Base-by-base conservation (phyloP, 2,113 vertebrate genomes). In the Ranitomeya variabilis region DNA sequence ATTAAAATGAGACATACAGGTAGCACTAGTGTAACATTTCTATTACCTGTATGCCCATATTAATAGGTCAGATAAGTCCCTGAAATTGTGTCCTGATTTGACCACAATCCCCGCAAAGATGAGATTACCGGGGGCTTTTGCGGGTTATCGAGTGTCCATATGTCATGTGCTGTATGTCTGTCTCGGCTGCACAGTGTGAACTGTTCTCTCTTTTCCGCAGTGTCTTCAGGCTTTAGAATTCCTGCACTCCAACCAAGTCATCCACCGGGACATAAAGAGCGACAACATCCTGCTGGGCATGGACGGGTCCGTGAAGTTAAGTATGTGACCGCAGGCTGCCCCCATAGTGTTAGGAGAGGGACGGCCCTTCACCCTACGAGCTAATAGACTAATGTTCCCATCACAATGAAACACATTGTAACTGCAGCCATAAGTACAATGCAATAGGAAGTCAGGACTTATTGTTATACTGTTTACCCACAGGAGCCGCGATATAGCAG, bases 211-310 rank as follows among this genome's bases (percentile, higher is more conserved):
- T 83, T 54, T 0, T 83, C 84, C 82, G 52, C 91, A 99, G 98
- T 99, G 98, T 95, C 95, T 99, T 13, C 98, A 99, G 91, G 98
- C 98, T 14, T 88, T 99, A 93, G 98, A 99, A 93, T 99, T 99
- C 91, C 97, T 99, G 51, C 98, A 99, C 93, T 97, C 94, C 0
- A 99, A 96, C 94, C 98, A 99, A 91, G 98, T 99, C 91, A 99
- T 99, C 92, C 98, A 99, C 94, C 94, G 98, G 90, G 98, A 99
- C 93, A 99, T 99, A 94, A 99, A 99, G 94, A 99, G 98, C 21
- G 97, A 99, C 96, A 99, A 99, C 93, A 98, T 99, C 91, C 94
- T 99, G 76, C 94, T 99, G 92, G 98, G 98, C 85, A 98, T 99
- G 97, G 98, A 99, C 83, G 98, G 98, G 85, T 98, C 98, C 10